A percentile compares a stretch with the other conserved stretches of the same genome.
Conservation (phyloP, 2,797 vertebrate genomes). For the Channallabes apus region DNA sequence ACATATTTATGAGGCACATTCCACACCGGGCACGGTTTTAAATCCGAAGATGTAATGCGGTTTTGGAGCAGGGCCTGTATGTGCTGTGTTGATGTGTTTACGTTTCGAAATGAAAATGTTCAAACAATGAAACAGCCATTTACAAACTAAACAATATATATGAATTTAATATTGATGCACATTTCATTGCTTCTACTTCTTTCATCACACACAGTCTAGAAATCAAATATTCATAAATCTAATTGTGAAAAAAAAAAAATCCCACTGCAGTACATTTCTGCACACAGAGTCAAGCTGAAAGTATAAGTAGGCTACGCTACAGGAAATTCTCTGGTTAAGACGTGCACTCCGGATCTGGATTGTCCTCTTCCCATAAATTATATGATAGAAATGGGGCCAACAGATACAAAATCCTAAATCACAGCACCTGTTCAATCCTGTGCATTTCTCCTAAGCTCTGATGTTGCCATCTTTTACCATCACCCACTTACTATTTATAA, state of each 20-base stretch:
- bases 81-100: background rate
- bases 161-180: background rate
- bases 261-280: background rate
- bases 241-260: background rate
- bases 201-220: background rate
- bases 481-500: constrained; percentile 1
- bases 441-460: background rate
- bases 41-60: background rate
- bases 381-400: background rate
- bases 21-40: background rate
- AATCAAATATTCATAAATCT: background rate
- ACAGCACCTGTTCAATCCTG: background rate
- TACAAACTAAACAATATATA: background rate
- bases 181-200: background rate
- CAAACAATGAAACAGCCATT: background rate
- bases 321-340: constrained; percentile 1
- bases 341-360: background rate
- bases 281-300: background rate
- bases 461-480: constrained; percentile 1
- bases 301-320: constrained; percentile 10
- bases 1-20: background rate
- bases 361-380: constrained; percentile 1
- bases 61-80: background rate
- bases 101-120: background rate
- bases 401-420: background rate